These are phyloP conservation scores for Hermodice carunculata DNA, from an alignment of 2,888 invertebrate genomes.

Conservation along the genomic window DNA sequence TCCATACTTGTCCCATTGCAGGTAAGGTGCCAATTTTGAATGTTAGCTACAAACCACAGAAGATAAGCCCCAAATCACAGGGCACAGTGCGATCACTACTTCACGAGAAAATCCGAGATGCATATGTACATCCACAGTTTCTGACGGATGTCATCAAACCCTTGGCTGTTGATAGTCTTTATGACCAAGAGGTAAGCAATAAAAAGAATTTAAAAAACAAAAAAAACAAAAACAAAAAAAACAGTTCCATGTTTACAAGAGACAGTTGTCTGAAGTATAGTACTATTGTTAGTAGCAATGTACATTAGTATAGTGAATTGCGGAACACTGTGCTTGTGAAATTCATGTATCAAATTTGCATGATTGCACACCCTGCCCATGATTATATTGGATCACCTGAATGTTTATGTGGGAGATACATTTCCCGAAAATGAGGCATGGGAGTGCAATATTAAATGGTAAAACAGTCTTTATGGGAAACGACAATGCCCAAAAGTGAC, in stretches of 20 bases:
- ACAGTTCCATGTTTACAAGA: neutral
- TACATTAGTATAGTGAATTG: no score
- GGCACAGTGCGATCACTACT: slow-evolving; percentile 92
- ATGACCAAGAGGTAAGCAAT: slow-evolving; percentile 89
- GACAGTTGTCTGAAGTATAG: no score
- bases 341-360: no score
- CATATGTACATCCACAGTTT: slow-evolving; percentile 97
- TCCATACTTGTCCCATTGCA: slow-evolving; percentile 33
- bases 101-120: slow-evolving; percentile 97
- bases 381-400: no score
- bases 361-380: no score
- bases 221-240: neutral
- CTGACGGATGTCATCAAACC: slow-evolving; percentile 99
- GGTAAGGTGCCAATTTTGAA: slow-evolving; percentile 89
- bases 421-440: no score
- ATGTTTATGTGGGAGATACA: no score
- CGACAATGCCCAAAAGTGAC: no score
- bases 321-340: no score
- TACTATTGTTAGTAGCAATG: no score
- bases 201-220: neutral
- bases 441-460: no score
- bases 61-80: slow-evolving; percentile 97
- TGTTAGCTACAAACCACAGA: slow-evolving; percentile 99
- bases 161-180: slow-evolving; percentile 94
- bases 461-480: no score